Evolutionary conservation across 2,113 vertebrate genomes (phyloP).

Genomic region (Hippocampus mohnikei): DNA sequence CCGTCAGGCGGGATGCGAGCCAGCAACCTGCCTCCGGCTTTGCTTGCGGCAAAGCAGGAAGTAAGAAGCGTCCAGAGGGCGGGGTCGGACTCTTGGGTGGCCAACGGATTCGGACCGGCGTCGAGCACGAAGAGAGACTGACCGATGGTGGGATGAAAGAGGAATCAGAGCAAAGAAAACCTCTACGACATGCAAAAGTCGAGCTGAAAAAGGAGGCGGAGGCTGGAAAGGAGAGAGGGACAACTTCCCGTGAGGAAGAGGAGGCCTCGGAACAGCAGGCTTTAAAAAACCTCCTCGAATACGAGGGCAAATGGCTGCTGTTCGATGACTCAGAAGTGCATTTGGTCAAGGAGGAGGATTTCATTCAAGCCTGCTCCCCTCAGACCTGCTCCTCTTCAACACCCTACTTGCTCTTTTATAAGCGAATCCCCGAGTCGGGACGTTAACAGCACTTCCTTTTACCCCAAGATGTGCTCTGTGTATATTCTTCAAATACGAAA

Average conservation of each 20-base stretch:
- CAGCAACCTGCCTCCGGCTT: slow-evolving; percentile 34
- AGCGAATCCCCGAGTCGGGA: background rate
- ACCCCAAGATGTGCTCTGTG: background rate
- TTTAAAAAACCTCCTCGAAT: slow-evolving; percentile 76
- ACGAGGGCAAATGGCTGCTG: slow-evolving; percentile 93
- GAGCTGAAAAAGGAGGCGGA: slow-evolving; percentile 48
- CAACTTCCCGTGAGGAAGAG: background rate
- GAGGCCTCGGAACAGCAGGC: slow-evolving; percentile 47
- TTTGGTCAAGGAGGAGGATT: slow-evolving; percentile 89
- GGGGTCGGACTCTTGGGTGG: slow-evolving; percentile 85
- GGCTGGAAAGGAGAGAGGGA: slow-evolving; percentile 4
- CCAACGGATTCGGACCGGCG: slow-evolving; percentile 79
- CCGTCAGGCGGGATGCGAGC: slow-evolving; percentile 66
- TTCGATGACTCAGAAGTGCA: slow-evolving; percentile 96
- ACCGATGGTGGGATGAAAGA: slow-evolving; percentile 41
- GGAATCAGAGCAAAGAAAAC: slow-evolving; percentile 57
- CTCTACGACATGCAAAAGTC: slow-evolving; percentile 34
- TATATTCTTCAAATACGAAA: background rate
- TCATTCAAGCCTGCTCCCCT: slow-evolving; percentile 86
- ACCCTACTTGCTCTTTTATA: slow-evolving; percentile 96
- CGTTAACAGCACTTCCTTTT: background rate
- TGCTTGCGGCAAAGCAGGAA: slow-evolving; percentile 68
- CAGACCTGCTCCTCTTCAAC: slow-evolving; percentile 86
- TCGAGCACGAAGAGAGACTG: slow-evolving; percentile 76
- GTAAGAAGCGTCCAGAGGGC: slow-evolving; percentile 83